phyloP scores from a whole-genome alignment of 1,140 invertebrate genomes.

The Ostrea edulis region DNA sequence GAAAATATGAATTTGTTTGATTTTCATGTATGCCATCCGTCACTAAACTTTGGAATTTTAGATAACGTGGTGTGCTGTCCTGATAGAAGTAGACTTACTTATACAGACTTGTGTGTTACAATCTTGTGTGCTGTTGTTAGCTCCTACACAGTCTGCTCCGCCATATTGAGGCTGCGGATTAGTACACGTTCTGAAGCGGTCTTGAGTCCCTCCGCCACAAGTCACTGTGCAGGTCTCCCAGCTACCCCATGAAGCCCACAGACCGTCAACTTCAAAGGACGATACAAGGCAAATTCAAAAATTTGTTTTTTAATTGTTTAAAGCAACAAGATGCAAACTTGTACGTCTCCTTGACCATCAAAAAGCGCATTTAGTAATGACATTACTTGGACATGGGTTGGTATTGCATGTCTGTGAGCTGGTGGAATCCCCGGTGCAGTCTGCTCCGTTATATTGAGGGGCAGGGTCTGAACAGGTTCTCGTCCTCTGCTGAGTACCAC shows the following conservation, averaged over 20 bases:
- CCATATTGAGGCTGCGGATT: conserved; percentile 34
- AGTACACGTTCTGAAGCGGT: conserved; percentile 60
- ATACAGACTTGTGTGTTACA: conserved; percentile 52
- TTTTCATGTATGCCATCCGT: no score
- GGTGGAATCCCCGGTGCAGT: conserved; percentile 53
- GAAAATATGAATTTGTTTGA: not conserved
- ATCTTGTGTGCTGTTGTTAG: not conserved
- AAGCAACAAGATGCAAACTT: not conserved
- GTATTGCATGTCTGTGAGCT: not conserved
- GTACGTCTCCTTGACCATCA: not conserved
- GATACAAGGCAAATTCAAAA: not conserved
- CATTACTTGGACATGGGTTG: not conserved
- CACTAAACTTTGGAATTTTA: no score
- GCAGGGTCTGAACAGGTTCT: conserved; percentile 61
- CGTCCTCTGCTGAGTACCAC: conserved; percentile 55
- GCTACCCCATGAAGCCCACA: conserved; percentile 82
- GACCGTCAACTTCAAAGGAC: conserved; percentile 68
- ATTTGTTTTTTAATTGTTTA: not conserved
- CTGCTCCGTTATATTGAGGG: conserved; percentile 61
- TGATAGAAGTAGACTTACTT: conserved; percentile 31
- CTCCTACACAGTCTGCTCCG: conserved; percentile 13
- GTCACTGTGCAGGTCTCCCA: conserved; percentile 66
- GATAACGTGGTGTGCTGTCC: no score
- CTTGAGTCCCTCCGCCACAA: conserved; percentile 66
- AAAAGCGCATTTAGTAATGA: not conserved